These are phyloP conservation scores for Synergus umbraculus DNA, from an alignment of 2,888 invertebrate genomes.

Conservation along the genomic window DNA sequence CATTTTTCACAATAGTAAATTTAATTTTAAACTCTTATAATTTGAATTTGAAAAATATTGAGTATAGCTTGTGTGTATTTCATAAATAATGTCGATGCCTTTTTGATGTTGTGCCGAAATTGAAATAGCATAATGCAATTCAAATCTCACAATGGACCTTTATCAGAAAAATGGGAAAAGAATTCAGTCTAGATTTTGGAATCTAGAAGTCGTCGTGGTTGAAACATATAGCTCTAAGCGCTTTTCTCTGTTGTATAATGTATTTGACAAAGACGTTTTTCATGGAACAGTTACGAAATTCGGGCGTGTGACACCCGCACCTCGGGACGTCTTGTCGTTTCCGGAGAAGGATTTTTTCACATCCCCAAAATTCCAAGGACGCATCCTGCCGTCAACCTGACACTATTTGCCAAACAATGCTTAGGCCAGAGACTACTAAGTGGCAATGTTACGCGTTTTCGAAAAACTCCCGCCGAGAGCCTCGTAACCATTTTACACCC, in stretches of 20 bases:
- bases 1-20: no score
- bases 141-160: neutral
- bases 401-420: constrained; percentile 70
- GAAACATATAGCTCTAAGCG: constrained; percentile 18
- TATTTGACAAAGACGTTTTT: constrained; percentile 49
- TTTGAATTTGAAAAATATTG: no score
- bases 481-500: constrained; percentile 54
- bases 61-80: neutral
- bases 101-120: constrained; percentile 8
- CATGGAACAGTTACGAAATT: constrained; percentile 53
- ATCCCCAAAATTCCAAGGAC: constrained; percentile 58
- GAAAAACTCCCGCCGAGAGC: constrained; percentile 65
- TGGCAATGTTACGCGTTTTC: constrained; percentile 70
- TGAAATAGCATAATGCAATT: neutral
- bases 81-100: neutral
- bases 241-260: constrained; percentile 20
- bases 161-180: constrained; percentile 20
- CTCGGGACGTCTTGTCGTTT: constrained; percentile 52
- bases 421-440: constrained; percentile 64
- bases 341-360: constrained; percentile 56
- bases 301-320: constrained; percentile 53
- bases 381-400: constrained; percentile 64
- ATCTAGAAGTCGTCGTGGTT: constrained; percentile 7
- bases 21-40: no score
- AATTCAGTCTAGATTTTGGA: constrained; percentile 19